Evolutionary conservation across 2,888 invertebrate species (phyloP).

Genomic region (Ormyrus thymus): DNA sequence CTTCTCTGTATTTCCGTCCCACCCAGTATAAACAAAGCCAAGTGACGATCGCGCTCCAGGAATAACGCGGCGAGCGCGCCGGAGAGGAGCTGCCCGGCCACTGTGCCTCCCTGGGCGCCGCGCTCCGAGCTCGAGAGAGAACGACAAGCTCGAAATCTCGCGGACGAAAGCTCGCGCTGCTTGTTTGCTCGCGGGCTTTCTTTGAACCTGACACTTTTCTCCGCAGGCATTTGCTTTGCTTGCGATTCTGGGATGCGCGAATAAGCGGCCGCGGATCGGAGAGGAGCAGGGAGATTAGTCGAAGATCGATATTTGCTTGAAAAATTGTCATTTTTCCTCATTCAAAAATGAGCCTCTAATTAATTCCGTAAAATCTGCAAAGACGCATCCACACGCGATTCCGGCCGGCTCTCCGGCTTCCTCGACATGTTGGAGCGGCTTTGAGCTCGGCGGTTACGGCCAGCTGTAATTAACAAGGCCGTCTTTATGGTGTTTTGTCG

Average conservation of each 20-base stretch:
- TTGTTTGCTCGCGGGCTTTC: background rate
- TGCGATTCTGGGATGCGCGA: background rate
- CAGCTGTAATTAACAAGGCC: conserved; percentile 70
- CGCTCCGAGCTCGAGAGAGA: conserved; percentile 6
- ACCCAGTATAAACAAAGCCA: conserved; percentile 71
- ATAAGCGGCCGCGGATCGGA: background rate
- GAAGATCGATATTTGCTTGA: too few species aligned
- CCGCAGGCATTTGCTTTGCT: background rate
- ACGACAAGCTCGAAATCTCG: background rate
- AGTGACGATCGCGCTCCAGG: conserved; percentile 71
- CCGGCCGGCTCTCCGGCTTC: background rate
- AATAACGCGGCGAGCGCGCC: conserved; percentile 63
- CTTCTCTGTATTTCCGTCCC: conserved; percentile 71
- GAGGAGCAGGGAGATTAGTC: background rate
- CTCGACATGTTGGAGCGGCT: background rate
- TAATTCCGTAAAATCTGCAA: background rate
- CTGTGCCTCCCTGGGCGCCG: background rate
- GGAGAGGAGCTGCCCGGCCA: background rate
- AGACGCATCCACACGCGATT: background rate
- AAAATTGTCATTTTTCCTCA: background rate
- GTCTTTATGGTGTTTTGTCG: conserved; percentile 73
- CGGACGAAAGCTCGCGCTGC: background rate
- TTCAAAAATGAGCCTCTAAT: background rate
- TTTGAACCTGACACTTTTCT: too few species aligned
- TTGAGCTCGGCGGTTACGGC: conserved; percentile 37